phyloP scores from a whole-genome alignment of 2,797 vertebrate species.

The Craterocephalus amniculus region DNA sequence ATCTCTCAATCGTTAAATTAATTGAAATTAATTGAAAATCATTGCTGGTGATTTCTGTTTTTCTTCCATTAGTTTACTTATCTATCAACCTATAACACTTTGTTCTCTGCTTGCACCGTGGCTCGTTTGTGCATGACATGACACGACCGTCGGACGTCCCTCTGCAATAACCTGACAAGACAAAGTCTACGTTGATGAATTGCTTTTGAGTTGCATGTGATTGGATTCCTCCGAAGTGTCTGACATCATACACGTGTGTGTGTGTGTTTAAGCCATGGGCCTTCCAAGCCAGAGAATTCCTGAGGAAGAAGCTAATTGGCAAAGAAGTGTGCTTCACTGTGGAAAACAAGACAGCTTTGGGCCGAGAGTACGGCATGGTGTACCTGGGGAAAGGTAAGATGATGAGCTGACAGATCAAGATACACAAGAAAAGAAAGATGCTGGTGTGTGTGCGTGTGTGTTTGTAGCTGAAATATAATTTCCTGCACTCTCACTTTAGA shows the following conservation, averaged over 20 bases:
- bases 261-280: constrained; percentile 89
- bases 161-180: not conserved
- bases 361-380: constrained; percentile 95
- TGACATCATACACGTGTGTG: not conserved
- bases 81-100: not conserved
- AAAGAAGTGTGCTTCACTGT: constrained; percentile 98
- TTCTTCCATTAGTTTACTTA: not conserved
- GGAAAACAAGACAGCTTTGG: constrained; percentile 91
- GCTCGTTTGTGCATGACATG: not conserved
- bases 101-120: not conserved
- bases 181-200: not conserved
- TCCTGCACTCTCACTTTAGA: constrained; percentile 74
- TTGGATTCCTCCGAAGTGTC: not conserved
- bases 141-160: not conserved
- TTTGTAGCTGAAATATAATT: not conserved
- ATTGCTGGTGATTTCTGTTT: not conserved
- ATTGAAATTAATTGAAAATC: not conserved
- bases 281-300: constrained; percentile 95
- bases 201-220: not conserved
- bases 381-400: constrained; percentile 91
- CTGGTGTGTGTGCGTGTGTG: not conserved
- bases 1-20: too few relatives aligned
- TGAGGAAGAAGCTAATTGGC: constrained; percentile 96
- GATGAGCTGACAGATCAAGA: not conserved
- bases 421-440: not conserved